Conservation (phyloP, 2,113 vertebrate genomes). For the Macquaria ambigua region DNA sequence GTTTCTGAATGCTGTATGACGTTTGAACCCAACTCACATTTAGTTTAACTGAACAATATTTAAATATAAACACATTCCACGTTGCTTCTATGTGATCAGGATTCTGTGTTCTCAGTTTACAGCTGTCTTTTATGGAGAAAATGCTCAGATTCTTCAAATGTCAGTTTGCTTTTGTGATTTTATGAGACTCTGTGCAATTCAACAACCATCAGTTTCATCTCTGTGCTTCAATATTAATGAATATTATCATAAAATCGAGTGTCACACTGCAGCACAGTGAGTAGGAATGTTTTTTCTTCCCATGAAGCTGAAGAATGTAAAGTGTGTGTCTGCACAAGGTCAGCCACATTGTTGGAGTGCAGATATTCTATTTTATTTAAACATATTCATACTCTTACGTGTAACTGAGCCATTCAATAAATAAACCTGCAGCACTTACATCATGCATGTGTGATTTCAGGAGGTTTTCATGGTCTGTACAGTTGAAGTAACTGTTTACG, state of each 20-base stretch:
- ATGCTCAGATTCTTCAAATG: background rate
- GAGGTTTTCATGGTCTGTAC: background rate
- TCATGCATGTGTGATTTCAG: conserved; percentile 14
- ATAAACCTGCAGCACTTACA: conserved; percentile 6
- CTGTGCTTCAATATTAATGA: background rate
- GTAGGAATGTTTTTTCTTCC: conserved; percentile 18
- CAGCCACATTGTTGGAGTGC: background rate
- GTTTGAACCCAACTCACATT: background rate
- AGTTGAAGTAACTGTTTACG: background rate
- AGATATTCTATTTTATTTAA: conserved; percentile 7
- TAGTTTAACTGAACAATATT: background rate
- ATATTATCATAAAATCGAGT: background rate
- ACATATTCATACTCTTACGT: background rate
- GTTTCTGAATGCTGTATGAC: background rate
- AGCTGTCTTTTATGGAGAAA: background rate
- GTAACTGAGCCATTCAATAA: background rate
- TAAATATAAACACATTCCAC: conserved; percentile 4
- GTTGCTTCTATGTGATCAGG: background rate
- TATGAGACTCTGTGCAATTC: conserved; percentile 27
- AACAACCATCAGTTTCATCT: background rate
- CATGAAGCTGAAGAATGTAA: conserved; percentile 1
- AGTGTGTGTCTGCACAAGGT: too few relatives aligned
- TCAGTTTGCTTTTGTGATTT: conserved; percentile 14
- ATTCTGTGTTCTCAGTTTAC: background rate
- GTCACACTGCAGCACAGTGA: conserved; percentile 40